These are phyloP conservation scores for Cassiopea andromeda DNA, from an alignment of 30 jellyfish, hydroid and myxozoan genomes.

Conservation along the genomic window DNA sequence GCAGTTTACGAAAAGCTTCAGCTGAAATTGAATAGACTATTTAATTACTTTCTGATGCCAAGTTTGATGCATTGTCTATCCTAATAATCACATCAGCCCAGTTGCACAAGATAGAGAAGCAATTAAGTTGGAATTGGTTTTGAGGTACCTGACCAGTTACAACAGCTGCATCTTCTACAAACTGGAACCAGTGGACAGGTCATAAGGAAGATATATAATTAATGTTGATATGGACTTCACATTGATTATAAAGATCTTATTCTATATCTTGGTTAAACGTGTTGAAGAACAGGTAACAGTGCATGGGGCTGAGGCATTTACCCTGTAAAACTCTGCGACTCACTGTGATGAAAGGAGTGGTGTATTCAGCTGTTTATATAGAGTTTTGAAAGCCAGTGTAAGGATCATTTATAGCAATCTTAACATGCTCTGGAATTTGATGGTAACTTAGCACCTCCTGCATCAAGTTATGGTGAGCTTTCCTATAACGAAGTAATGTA, in stretches of 20 bases:
- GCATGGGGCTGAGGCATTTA: neutral
- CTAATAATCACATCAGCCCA: neutral
- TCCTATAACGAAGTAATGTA: too few species aligned
- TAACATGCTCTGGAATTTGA: neutral
- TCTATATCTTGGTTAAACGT: neutral
- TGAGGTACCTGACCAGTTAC: neutral
- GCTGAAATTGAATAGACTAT: neutral
- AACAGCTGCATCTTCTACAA: neutral
- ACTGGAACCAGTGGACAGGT: neutral
- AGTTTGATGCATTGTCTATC: neutral
- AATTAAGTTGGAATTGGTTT: neutral
- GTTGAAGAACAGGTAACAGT: neutral
- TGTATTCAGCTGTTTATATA: neutral
- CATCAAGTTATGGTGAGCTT: neutral
- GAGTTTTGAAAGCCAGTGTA: neutral
- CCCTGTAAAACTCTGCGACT: neutral
- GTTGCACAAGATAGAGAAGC: neutral
- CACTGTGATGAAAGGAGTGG: neutral
- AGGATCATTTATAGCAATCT: neutral
- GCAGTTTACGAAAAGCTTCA: neutral
- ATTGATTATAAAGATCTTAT: neutral
- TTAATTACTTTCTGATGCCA: neutral
- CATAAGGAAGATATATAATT: neutral
- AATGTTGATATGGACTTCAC: neutral
- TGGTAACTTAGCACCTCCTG: neutral